Evolutionary conservation across 1,140 invertebrate genomes (phyloP), one percentile per base, ranked within the genome.

Genomic region (Halesus radiatus): DNA sequence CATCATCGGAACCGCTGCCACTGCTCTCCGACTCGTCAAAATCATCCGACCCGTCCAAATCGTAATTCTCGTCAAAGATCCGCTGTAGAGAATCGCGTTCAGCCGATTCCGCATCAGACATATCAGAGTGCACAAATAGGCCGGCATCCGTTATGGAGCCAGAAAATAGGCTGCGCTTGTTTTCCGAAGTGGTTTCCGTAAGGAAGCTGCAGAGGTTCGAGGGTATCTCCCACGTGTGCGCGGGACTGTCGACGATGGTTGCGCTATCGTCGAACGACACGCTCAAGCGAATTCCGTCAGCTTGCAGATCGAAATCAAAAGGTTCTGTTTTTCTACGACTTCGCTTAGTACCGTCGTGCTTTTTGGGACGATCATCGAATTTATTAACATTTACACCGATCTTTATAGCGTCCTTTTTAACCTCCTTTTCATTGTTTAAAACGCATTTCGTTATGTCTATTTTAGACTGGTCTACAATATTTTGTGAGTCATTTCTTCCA

Each of bases 301-400:
- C 62, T 60, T 84, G 79, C 74, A 77, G 23, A 64, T 68, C 53
- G 79, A 84, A 80, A 73, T 83, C 83, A n/a, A 81, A 78, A 3
- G 80, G 76, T 53, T 83, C 82, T 45, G 82, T 83, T 81, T 83
- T 83, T 56, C 82, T 76, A 5, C 82, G 23, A 54, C 76, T 79
- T 15, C 82, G 50, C 37, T 84, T 83, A 32, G 79, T 84, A 16
- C 70, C 70, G n/a, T 82, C 80, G 4, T 80, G 75, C 32, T 84
- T 85, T 73, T 84, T 80, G 15, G 78, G 79, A 29, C 62, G 58
- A 15, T 81, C 80, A 2, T 81, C 81, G 7, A 88, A 78, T 76
- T 88, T 85, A 73, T 89, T 89, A 0, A 89, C 88, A 52, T 88
- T 88, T 29, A 87, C 86, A 0, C 88, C 88, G 1, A 88, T 84